These are phyloP conservation scores for Deroptyus accipitrinus DNA, from an alignment of 2,113 vertebrate species.

Conservation along the genomic window DNA sequence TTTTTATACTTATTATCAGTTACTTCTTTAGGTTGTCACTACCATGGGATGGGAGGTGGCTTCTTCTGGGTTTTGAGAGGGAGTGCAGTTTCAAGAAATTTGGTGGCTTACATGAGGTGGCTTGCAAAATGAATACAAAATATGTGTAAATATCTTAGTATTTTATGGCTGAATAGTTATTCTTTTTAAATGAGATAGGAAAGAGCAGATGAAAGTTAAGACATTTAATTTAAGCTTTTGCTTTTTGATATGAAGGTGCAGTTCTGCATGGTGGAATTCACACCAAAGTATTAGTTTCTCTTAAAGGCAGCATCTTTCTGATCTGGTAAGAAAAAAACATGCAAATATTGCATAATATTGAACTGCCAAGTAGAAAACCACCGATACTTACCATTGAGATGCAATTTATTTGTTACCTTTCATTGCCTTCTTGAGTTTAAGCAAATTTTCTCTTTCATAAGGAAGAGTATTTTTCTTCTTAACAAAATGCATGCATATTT, in stretches of 20 bases:
- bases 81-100: background rate
- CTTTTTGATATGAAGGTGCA: background rate
- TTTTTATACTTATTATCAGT: fast-evolving
- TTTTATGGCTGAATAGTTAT: background rate
- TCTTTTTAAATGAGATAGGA: background rate
- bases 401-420: background rate
- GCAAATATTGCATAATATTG: background rate
- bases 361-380: background rate
- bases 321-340: background rate
- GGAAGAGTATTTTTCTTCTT: background rate
- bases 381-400: background rate
- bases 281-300: background rate
- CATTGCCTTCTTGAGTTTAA: background rate
- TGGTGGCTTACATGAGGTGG: background rate
- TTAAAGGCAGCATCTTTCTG: background rate
- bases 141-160: fast-evolving
- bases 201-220: background rate
- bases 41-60: fast-evolving
- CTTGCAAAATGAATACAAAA: background rate
- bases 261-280: background rate
- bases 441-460: background rate
- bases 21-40: fast-evolving
- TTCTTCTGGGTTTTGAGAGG: background rate
- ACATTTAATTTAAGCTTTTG: background rate
- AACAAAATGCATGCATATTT: background rate